These are phyloP conservation scores for Paraescarpia echinospica DNA, from an alignment of 1,140 invertebrate genomes.

Conservation along the genomic window DNA sequence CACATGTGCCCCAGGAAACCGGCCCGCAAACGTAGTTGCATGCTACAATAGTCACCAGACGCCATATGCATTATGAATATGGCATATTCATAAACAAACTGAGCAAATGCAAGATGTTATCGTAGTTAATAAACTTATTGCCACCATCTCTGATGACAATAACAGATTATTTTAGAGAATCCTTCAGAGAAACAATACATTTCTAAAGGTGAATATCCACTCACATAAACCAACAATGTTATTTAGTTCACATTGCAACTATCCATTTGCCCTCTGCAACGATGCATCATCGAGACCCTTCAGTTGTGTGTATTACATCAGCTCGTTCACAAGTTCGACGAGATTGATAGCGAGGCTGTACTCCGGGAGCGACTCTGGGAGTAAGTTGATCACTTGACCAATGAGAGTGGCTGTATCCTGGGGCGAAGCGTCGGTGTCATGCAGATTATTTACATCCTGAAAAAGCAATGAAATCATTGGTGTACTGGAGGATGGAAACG, in stretches of 20 bases:
- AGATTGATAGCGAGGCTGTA: constrained; percentile 45
- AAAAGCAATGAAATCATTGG: constrained; percentile 22
- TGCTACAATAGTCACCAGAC: not conserved
- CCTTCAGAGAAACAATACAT: not conserved
- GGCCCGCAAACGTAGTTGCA: not conserved
- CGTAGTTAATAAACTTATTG: not conserved
- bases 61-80: too few species aligned
- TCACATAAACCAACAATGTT: not conserved
- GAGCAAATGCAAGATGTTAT: too few species aligned
- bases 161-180: not conserved
- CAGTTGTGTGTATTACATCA: not conserved
- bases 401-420: constrained; percentile 41
- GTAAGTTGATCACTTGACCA: constrained; percentile 42
- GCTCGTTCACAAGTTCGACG: constrained; percentile 36
- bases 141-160: not conserved
- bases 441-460: constrained; percentile 43
- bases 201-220: not conserved
- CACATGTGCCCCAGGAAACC: too few species aligned
- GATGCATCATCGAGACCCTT: not conserved
- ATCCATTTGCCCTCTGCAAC: not conserved
- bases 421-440: constrained; percentile 37
- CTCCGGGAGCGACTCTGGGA: constrained; percentile 45
- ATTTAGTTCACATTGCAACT: not conserved
- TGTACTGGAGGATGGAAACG: not conserved
- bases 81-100: too few species aligned